These are phyloP conservation scores for Myathropa florea DNA, from an alignment of 2,888 invertebrate species.

Conservation along the genomic window DNA sequence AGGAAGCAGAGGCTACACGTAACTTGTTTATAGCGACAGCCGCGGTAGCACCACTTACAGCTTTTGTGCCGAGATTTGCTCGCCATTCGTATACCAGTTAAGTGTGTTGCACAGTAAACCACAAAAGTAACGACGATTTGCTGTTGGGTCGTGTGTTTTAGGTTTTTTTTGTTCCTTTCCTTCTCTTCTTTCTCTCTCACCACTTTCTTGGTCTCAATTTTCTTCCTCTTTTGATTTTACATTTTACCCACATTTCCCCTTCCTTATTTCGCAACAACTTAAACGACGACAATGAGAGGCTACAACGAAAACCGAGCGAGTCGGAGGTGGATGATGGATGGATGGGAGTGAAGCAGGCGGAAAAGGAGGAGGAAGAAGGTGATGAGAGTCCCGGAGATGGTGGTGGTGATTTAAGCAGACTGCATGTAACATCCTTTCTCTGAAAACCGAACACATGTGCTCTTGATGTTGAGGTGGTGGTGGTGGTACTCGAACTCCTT, in stretches of 20 bases:
- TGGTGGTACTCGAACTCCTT: constrained; percentile 43
- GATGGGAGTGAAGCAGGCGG: background rate
- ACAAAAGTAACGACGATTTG: constrained; percentile 67
- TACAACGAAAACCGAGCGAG: background rate
- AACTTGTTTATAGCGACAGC: constrained; percentile 66
- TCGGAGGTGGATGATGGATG: constrained; percentile 5
- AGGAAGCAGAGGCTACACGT: constrained; percentile 55
- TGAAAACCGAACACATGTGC: constrained; percentile 32
- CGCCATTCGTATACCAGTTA: constrained; percentile 62
- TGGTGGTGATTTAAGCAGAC: background rate
- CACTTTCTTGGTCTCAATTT: constrained; percentile 66
- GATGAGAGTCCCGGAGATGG: background rate
- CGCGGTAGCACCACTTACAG: constrained; percentile 53
- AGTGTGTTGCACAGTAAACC: constrained; percentile 69
- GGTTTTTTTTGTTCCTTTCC: constrained; percentile 9
- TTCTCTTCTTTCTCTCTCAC: constrained; percentile 28
- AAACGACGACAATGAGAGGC: background rate
- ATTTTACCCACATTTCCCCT: constrained; percentile 70
- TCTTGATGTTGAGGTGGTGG: background rate
- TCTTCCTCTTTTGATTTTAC: constrained; percentile 65
- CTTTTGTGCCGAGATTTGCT: constrained; percentile 59
- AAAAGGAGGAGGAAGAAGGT: background rate
- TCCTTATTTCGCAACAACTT: constrained; percentile 59
- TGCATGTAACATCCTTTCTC: constrained; percentile 39
- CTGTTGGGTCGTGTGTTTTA: constrained; percentile 23